phyloP scores from a whole-genome alignment of 2,113 vertebrate species.

The Prionailurus viverrinus region DNA sequence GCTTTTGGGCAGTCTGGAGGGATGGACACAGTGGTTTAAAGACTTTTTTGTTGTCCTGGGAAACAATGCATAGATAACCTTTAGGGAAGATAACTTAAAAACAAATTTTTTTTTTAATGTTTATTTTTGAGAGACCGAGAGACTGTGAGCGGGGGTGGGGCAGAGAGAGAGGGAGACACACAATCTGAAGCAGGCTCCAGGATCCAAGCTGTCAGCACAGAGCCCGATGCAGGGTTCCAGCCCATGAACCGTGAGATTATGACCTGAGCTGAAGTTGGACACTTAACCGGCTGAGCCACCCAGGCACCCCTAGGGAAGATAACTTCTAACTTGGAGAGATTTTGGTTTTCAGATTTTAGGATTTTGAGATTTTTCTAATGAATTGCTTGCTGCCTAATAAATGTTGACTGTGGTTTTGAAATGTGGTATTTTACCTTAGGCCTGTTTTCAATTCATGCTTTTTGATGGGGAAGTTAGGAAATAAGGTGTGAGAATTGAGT shows the following conservation, averaged over 20 bases:
- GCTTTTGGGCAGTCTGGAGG: not conserved
- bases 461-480: not conserved
- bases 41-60: not conserved
- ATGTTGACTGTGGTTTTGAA: not conserved
- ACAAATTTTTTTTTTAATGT: too few relatives aligned
- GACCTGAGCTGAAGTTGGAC: too few relatives aligned
- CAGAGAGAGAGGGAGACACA: too few relatives aligned
- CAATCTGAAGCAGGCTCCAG: too few relatives aligned
- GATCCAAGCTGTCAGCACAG: too few relatives aligned
- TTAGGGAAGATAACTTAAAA: not conserved
- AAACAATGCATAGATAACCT: not conserved
- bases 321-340: not conserved
- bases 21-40: not conserved
- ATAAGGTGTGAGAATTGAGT: not conserved
- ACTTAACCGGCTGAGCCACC: too few relatives aligned
- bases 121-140: too few relatives aligned
- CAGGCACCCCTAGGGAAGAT: not conserved
- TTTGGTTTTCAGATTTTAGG: slow-evolving; percentile 7
- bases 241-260: too few relatives aligned
- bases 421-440: not conserved
- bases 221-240: too few relatives aligned
- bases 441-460: not conserved
- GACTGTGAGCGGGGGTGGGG: too few relatives aligned
- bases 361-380: slow-evolving; percentile 5
- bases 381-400: not conserved